phyloP scores from a whole-genome alignment of 2,888 invertebrate genomes.

The Dryocosmus kuriphilus region DNA sequence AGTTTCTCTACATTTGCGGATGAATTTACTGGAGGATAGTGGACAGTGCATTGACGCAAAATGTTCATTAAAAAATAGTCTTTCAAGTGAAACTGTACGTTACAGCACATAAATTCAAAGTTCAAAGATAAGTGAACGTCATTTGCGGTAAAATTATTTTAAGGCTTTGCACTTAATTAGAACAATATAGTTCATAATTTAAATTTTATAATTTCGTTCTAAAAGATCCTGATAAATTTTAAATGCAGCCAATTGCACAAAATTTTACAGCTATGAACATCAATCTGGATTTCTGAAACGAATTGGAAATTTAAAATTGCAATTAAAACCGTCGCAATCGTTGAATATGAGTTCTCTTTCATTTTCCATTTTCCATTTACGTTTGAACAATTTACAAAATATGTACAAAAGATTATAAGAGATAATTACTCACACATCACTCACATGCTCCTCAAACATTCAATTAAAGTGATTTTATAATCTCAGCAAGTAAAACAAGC shows the following conservation, averaged over 20 bases:
- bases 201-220: no score
- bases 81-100: not conserved
- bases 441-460: slow-evolving; percentile 8
- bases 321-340: not conserved
- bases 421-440: slow-evolving; percentile 29
- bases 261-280: not conserved
- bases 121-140: not conserved
- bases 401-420: not conserved
- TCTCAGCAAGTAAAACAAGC: not conserved
- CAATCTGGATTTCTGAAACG: not conserved
- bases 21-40: slow-evolving; percentile 2
- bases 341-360: not conserved
- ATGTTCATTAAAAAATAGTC: not conserved
- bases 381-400: not conserved
- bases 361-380: not conserved
- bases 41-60: not conserved
- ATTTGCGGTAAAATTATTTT: no score
- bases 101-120: not conserved
- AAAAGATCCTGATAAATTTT: no score
- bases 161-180: no score
- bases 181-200: no score
- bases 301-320: not conserved
- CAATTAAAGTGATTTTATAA: slow-evolving; percentile 31
- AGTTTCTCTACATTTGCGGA: not conserved
- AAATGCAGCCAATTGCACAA: no score